Conservation (phyloP, 30 jellyfish, hydroid and myxozoan species). For the Turritopsis rubra region DNA sequence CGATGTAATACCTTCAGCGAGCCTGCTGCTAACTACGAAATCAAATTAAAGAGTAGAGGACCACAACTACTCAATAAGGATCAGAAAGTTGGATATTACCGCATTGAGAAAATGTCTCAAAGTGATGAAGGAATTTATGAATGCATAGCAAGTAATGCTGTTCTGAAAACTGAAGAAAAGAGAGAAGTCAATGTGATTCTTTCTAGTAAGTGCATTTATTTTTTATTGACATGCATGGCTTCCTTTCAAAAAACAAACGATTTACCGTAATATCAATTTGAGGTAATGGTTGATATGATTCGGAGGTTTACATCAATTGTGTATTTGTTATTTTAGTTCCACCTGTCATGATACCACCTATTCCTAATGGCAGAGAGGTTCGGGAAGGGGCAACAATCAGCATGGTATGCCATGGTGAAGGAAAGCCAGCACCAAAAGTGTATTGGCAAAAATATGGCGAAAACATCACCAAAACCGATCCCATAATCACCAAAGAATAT, state of each 20-base stretch:
- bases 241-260: background rate
- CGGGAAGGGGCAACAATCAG: constrained; percentile 24
- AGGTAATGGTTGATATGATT: no score
- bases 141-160: constrained; percentile 59
- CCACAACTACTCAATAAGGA: background rate
- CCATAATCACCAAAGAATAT: constrained; percentile 3
- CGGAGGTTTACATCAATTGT: no score
- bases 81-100: constrained; percentile 7
- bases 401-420: constrained; percentile 23
- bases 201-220: constrained; percentile 22
- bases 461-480: constrained; percentile 18
- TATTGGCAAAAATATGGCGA: constrained; percentile 44
- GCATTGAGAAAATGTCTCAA: constrained; percentile 32
- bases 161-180: constrained; percentile 17
- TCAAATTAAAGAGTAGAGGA: background rate
- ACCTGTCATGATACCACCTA: constrained; percentile 22
- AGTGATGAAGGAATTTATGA: constrained; percentile 68
- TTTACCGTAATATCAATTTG: background rate
- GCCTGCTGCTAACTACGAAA: constrained; percentile 33
- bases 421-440: constrained; percentile 38
- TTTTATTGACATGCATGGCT: background rate
- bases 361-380: constrained; percentile 11
- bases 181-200: constrained; percentile 18
- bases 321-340: constrained; percentile 25
- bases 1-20: constrained; percentile 31